These are phyloP conservation scores for Euclidia mi DNA, from an alignment of 2,888 invertebrate species.

Conservation along the genomic window DNA sequence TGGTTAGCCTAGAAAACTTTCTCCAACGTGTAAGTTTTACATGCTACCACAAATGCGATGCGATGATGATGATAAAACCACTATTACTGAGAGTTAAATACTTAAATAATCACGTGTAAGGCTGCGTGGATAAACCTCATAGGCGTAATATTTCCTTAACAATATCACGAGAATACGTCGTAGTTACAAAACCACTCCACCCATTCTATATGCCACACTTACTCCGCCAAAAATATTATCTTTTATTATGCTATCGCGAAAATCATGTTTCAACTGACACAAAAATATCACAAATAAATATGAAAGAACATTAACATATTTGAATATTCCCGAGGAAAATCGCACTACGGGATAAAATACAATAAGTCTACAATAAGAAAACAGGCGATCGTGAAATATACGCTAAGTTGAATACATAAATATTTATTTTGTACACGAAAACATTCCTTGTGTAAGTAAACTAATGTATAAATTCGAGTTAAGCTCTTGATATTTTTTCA, in stretches of 20 bases:
- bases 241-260: constrained; percentile 31
- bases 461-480: not conserved
- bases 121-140: not conserved
- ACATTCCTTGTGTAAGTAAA: constrained; percentile 14
- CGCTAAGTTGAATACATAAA: constrained; percentile 43
- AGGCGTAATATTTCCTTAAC: constrained; percentile 1
- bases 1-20: too few species aligned
- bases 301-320: constrained; percentile 50
- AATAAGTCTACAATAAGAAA: constrained; percentile 23
- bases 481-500: too few species aligned
- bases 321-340: constrained; percentile 43
- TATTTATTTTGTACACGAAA: constrained; percentile 39
- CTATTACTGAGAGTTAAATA: too few species aligned
- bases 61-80: too few species aligned
- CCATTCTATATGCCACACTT: constrained; percentile 12
- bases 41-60: too few species aligned
- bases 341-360: constrained; percentile 34
- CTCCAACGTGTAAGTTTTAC: too few species aligned
- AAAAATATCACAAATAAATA: constrained; percentile 49
- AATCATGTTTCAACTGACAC: constrained; percentile 34
- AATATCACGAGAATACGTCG: constrained; percentile 1
- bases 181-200: constrained; percentile 6
- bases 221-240: constrained; percentile 44
- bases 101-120: too few species aligned
- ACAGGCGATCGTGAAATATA: constrained; percentile 30